Percentiles rank a stretch among this genome's conserved stretches.
phyloP scores from a whole-genome alignment of 92 coral and sea anemone species.

The Siderastrea siderea region DNA sequence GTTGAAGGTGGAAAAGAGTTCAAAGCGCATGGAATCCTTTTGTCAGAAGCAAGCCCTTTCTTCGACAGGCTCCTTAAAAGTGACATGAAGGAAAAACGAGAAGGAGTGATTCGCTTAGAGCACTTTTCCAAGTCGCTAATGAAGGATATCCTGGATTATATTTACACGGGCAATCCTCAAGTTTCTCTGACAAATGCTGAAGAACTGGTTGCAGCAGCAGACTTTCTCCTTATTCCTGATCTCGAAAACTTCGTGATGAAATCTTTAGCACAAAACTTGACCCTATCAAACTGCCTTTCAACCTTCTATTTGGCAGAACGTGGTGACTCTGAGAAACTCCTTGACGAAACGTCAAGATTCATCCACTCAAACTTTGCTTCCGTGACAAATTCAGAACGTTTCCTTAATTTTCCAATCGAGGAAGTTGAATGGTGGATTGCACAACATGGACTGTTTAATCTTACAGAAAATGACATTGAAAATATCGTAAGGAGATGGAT shows the following conservation, averaged over 20 bases:
- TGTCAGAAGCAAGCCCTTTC: conserved; percentile 15
- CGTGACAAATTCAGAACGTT: background rate
- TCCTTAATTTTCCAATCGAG: background rate
- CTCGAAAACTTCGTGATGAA: background rate
- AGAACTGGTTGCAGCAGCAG: background rate
- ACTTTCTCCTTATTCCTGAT: background rate
- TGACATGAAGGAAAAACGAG: conserved; percentile 10
- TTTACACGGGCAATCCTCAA: background rate
- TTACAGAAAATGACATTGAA: background rate
- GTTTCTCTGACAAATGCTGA: background rate
- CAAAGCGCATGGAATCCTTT: conserved; percentile 5
- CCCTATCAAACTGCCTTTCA: background rate
- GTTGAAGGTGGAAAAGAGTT: conserved; percentile 12
- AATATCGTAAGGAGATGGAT: background rate
- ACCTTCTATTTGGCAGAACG: background rate
- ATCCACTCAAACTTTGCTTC: background rate
- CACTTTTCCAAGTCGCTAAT: background rate
- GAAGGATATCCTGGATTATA: background rate
- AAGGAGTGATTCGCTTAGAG: background rate
- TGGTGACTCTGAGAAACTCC: background rate
- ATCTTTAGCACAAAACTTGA: background rate
- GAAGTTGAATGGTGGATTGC: conserved; percentile 13
- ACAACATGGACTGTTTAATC: background rate
- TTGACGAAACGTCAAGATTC: background rate
- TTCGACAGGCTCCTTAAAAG: background rate